Conservation (phyloP, 2,113 vertebrate genomes). For the Malurus melanocephalus region DNA sequence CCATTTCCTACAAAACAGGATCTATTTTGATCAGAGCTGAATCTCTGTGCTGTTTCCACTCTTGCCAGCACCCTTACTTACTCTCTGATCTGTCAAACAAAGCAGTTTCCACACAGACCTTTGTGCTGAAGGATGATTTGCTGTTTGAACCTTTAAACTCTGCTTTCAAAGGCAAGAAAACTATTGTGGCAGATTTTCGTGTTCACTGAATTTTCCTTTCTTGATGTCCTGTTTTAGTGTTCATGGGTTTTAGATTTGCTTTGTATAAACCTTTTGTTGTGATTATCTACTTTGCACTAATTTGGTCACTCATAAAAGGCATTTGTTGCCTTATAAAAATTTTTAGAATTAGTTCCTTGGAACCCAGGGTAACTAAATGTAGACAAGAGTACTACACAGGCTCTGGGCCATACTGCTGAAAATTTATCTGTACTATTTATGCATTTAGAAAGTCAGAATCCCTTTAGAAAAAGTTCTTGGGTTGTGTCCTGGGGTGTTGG, state of each 20-base stretch:
- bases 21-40: not conserved
- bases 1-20: not conserved
- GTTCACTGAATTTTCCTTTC: not conserved
- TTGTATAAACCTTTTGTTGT: not conserved
- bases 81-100: not conserved
- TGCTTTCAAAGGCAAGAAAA: not conserved
- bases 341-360: not conserved
- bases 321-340: not conserved
- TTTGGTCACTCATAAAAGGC: not conserved
- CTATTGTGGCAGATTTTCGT: not conserved
- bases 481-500: not conserved
- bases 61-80: not conserved
- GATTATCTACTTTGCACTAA: not conserved
- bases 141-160: not conserved
- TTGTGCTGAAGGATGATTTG: not conserved
- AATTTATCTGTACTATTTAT: not conserved
- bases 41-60: not conserved
- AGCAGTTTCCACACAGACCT: not conserved
- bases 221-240: not conserved
- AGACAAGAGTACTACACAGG: not conserved
- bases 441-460: not conserved
- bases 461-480: not conserved
- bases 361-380: not conserved
- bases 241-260: not conserved
- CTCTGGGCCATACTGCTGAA: not conserved